These are phyloP conservation scores for Toxotes chatareus DNA, from an alignment of 2,113 vertebrate genomes.

Conservation along the genomic window DNA sequence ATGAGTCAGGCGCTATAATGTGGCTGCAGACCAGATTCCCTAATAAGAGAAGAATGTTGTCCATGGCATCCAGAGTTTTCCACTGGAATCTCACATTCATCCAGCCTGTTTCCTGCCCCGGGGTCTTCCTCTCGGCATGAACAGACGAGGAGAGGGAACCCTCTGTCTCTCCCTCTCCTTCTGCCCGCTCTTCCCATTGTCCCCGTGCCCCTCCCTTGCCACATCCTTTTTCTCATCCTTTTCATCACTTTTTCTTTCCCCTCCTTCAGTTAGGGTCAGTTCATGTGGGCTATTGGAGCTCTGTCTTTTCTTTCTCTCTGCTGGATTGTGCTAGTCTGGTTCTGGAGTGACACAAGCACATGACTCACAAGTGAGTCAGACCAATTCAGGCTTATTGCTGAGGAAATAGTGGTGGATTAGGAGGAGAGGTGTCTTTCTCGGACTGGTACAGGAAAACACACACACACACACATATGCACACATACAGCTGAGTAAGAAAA, in stretches of 20 bases:
- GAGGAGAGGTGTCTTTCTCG: slow-evolving; percentile 74
- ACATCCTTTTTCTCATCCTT: slow-evolving; percentile 68
- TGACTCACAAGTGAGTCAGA: slow-evolving; percentile 77
- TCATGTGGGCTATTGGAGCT: slow-evolving; percentile 41
- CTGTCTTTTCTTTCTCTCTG: slow-evolving; percentile 34
- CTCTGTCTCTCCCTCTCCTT: slow-evolving; percentile 69
- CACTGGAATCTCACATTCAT: slow-evolving; percentile 79
- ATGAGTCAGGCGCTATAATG: slow-evolving; percentile 63
- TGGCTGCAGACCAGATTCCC: slow-evolving; percentile 75
- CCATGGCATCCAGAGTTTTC: slow-evolving; percentile 79
- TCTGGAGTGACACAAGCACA: slow-evolving; percentile 68
- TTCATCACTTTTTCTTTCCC: slow-evolving; percentile 52
- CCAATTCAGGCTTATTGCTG: slow-evolving; percentile 66
- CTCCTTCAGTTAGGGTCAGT: slow-evolving; percentile 49
- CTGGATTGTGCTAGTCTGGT: slow-evolving; percentile 47
- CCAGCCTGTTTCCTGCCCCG: slow-evolving; percentile 78
- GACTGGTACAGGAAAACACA: slow-evolving; percentile 62
- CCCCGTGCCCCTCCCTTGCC: slow-evolving; percentile 32
- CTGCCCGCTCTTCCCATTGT: slow-evolving; percentile 47
- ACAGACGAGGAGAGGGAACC: slow-evolving; percentile 76
- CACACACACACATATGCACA: slow-evolving; percentile 25
- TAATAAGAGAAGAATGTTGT: slow-evolving; percentile 80
- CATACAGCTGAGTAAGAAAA: slow-evolving; percentile 31
- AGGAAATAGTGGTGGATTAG: slow-evolving; percentile 75
- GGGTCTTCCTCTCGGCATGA: slow-evolving; percentile 74